These are phyloP conservation scores for Nothobranchius furzeri DNA, from an alignment of 2,113 vertebrate species.

Conservation along the genomic window DNA sequence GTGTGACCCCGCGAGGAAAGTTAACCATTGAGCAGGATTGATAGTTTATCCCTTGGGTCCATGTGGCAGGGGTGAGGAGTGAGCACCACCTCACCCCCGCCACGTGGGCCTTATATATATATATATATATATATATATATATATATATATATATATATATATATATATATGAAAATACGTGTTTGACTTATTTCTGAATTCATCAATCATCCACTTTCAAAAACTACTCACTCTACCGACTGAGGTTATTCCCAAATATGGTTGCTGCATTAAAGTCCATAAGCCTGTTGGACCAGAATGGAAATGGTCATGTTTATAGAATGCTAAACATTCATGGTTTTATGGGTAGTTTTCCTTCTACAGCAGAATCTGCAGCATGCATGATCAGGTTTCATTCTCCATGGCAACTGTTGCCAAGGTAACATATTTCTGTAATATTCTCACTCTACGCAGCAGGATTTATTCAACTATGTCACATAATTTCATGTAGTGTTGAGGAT, in stretches of 20 bases:
- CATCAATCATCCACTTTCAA: slow-evolving; percentile 6
- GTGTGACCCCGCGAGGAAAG: too few relatives aligned
- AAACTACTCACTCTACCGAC: slow-evolving; percentile 1
- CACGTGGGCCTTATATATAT: too few relatives aligned
- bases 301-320: background rate
- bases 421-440: slow-evolving; percentile 56
- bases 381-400: slow-evolving; percentile 34
- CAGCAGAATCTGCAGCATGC: slow-evolving; percentile 22
- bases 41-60: too few relatives aligned
- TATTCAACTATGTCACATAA: slow-evolving; percentile 10
- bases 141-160: too few relatives aligned
- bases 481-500: slow-evolving; percentile 13
- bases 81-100: too few relatives aligned
- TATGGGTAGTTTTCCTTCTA: slow-evolving; percentile 11
- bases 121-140: too few relatives aligned
- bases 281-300: background rate
- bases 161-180: background rate
- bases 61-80: too few relatives aligned
- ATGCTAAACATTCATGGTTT: slow-evolving; percentile 25
- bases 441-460: slow-evolving; percentile 26
- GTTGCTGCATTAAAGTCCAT: background rate
- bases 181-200: background rate
- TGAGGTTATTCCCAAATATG: background rate
- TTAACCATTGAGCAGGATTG: too few relatives aligned
- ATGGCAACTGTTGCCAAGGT: slow-evolving; percentile 55